A percentile compares a stretch with the other conserved stretches of the same genome.
phyloP scores from a whole-genome alignment of 2,888 invertebrate genomes.

The Eucera pruinosa region DNA sequence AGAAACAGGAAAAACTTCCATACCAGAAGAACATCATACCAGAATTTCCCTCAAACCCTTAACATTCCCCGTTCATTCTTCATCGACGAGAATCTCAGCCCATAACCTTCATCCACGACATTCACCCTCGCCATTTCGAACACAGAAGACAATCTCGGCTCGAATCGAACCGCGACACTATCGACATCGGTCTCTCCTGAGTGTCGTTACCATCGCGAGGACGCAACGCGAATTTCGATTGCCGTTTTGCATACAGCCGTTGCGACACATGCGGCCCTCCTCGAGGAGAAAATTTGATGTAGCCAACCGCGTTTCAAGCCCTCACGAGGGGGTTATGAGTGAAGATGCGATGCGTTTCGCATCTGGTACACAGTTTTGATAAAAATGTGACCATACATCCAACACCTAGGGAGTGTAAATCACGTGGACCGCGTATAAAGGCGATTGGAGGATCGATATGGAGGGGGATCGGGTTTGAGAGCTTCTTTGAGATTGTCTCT shows the following conservation, averaged over 20 bases:
- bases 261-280: conserved; percentile 23
- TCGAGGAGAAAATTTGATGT: conserved; percentile 28
- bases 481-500: not conserved
- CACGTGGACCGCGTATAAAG: conserved; percentile 37
- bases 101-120: conserved; percentile 9
- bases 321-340: not conserved
- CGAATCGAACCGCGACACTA: conserved; percentile 48
- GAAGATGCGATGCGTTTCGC: conserved; percentile 1
- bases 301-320: not conserved
- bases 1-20: too few relatives aligned
- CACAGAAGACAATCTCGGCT: conserved; percentile 51
- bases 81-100: conserved; percentile 18
- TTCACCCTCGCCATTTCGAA: not conserved
- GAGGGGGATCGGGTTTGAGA: not conserved
- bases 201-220: conserved; percentile 29
- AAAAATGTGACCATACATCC: not conserved
- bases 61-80: conserved; percentile 25
- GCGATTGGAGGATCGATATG: conserved; percentile 34
- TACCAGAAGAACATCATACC: conserved; percentile 25
- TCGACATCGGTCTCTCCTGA: conserved; percentile 29
- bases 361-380: conserved; percentile 20
- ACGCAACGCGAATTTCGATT: conserved; percentile 33
- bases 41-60: conserved; percentile 51
- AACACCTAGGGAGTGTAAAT: conserved; percentile 44
- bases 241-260: conserved; percentile 21